Evolutionary conservation across 2,888 invertebrate genomes (phyloP), one percentile per base, ranked within the genome.

Genomic region (Agonopterix arenella): DNA sequence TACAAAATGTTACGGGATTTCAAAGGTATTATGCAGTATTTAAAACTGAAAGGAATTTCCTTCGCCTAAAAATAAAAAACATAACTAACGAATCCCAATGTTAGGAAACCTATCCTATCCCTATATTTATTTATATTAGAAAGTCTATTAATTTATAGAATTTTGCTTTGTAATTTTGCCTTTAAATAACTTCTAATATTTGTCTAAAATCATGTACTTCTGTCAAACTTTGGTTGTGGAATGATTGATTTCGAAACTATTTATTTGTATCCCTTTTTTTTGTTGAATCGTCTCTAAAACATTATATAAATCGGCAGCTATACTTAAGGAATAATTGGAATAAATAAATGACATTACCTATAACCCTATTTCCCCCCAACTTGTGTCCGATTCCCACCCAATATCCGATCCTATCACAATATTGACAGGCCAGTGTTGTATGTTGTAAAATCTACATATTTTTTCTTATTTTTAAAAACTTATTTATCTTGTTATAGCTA

Each of bases 401-500:
- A 57, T 53, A 37, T 63, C 76, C 73, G 43, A 53, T 73, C 70
- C 69, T 53, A 60, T 66, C 68, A 73, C 89, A 89, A 89, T 90
- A 90, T 90, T 90, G 90, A 90, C 90, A 90, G 90, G 72, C 85
- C 89, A 80, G 89, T 89, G 90, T 89, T 89, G 89, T 28, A 28
- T 28, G 28, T 28, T 28, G 28, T 28, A 28, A 28, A 80, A 78
- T 83, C 80, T 80, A 78, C 78, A 65, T 63, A 67, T 76, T 66
- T 66, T 68, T 73, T 74, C 76, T 78, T 79, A 78, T 73, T 75
- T 66, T 76, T 73, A 76, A 80, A 88, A 76, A 77, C 79, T 68
- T 84, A 83, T 85, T 76, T 75, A 75, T 78, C 72, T 84, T 89
- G 86, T 89, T 89, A 73, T 79, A 76, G 61, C 68, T 67, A 73